Percentiles rank a stretch among this genome's conserved stretches.
These are phyloP conservation scores for Acrossocheilus wenchowensis DNA, from an alignment of 2,797 vertebrate species.

Conservation along the genomic window DNA sequence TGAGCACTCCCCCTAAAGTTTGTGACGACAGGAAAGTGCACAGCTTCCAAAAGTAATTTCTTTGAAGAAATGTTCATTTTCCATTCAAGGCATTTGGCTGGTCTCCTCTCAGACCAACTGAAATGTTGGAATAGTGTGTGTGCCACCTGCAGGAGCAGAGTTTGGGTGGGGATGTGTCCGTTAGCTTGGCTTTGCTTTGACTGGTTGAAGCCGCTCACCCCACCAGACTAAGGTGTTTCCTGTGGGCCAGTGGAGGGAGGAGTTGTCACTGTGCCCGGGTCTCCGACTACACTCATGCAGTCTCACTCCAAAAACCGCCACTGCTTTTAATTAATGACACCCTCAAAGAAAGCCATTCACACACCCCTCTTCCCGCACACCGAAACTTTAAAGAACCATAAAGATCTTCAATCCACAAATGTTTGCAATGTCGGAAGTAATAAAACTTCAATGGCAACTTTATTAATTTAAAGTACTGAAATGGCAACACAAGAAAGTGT, in stretches of 20 bases:
- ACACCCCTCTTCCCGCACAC: slow-evolving; percentile 15
- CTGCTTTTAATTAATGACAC: slow-evolving; percentile 63
- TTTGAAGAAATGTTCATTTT: slow-evolving; percentile 45
- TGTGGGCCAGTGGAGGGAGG: slow-evolving; percentile 42
- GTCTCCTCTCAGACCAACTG: slow-evolving; percentile 28
- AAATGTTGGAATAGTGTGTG: slow-evolving; percentile 44
- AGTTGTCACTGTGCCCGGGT: slow-evolving; percentile 34
- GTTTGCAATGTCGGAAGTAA: not conserved
- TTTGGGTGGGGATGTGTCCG: slow-evolving; percentile 46
- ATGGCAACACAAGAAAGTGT: not conserved
- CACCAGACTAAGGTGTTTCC: slow-evolving; percentile 55
- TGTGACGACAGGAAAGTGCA: slow-evolving; percentile 38
- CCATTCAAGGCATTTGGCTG: slow-evolving; percentile 45
- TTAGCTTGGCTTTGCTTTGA: slow-evolving; percentile 50
- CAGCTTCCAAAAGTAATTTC: not conserved
- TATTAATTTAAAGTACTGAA: not conserved
- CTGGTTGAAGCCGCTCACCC: slow-evolving; percentile 61
- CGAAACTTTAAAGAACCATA: not conserved
- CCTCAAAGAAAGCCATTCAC: slow-evolving; percentile 61
- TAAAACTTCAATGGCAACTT: not conserved
- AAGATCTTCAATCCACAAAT: slow-evolving; percentile 31
- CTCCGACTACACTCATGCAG: slow-evolving; percentile 30
- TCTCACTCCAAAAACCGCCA: slow-evolving; percentile 44
- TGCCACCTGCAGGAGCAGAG: slow-evolving; percentile 52
- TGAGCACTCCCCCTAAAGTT: not conserved